phyloP scores from a whole-genome alignment of 2,888 invertebrate species.

The Rhamphomyia laevipes region DNA sequence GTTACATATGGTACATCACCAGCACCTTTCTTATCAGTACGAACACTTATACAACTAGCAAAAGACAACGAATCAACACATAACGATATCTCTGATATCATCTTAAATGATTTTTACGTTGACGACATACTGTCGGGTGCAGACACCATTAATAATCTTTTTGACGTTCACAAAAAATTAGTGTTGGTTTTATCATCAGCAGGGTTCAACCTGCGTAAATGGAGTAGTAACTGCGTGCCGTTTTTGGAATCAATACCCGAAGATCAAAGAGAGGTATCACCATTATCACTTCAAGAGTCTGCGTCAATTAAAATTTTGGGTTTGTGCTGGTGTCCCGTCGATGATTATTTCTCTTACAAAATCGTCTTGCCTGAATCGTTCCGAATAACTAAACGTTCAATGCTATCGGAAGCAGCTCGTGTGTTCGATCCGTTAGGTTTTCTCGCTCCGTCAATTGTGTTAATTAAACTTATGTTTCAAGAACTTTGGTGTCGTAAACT shows the following conservation, averaged over 20 bases:
- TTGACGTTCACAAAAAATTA: too few relatives aligned
- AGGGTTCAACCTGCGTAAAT: conserved; percentile 1
- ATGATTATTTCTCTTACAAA: too few relatives aligned
- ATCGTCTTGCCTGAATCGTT: not conserved
- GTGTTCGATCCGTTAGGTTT: not conserved
- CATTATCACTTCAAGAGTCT: too few relatives aligned
- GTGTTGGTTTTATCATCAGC: too few relatives aligned
- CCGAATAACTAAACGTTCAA: not conserved
- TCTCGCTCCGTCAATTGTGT: not conserved
- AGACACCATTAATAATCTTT: not conserved
- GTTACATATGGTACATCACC: conserved; percentile 13
- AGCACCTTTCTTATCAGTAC: conserved; percentile 12
- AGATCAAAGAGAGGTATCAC: too few relatives aligned
- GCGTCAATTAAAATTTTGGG: too few relatives aligned
- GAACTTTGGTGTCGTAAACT: not conserved
- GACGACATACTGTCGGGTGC: conserved; percentile 13
- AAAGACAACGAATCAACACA: conserved; percentile 7
- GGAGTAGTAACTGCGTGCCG: conserved; percentile 5
- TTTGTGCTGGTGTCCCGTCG: too few relatives aligned
- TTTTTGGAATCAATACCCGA: too few relatives aligned
- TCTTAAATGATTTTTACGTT: conserved; percentile 14
- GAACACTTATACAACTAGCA: conserved; percentile 11
- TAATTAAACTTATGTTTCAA: not conserved
- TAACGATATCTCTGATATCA: conserved; percentile 8
- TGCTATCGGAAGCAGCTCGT: not conserved